Percentiles rank a stretch among this genome's conserved stretches.
Evolutionary conservation across 92 coral and sea anemone species (phyloP).

Genomic region (Porites rus): DNA sequence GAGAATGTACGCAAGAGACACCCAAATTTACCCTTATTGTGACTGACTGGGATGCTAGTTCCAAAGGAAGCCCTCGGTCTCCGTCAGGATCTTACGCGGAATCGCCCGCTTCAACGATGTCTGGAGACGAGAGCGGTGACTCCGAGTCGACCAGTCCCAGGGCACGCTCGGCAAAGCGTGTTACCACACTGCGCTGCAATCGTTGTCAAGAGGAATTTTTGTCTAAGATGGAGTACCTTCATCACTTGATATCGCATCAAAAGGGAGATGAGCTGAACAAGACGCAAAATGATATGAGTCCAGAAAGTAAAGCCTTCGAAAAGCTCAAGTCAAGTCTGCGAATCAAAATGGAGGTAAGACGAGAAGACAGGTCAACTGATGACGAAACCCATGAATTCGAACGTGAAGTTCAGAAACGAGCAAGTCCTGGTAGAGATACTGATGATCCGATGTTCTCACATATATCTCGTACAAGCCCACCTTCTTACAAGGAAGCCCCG

Average conservation of each 20-base stretch:
- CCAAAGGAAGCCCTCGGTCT: constrained; percentile 31
- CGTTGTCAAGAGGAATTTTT: constrained; percentile 84
- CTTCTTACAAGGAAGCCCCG: constrained; percentile 16
- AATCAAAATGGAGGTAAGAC: constrained; percentile 30
- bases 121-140: constrained; percentile 59
- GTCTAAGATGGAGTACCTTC: constrained; percentile 91
- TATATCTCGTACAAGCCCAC: not conserved
- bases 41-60: constrained; percentile 39
- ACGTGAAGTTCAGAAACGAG: not conserved
- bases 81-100: constrained; percentile 22
- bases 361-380: constrained; percentile 18
- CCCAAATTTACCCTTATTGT: not conserved
- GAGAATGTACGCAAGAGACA: not conserved
- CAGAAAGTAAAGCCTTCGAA: constrained; percentile 19
- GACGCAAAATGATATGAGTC: not conserved
- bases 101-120: constrained; percentile 26
- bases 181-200: constrained; percentile 74
- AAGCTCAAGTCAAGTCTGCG: constrained; percentile 32
- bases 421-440: not conserved
- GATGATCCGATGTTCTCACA: not conserved
- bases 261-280: constrained; percentile 55
- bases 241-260: constrained; percentile 86
- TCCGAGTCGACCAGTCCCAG: constrained; percentile 36
- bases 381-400: not conserved
- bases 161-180: constrained; percentile 47